phyloP scores from a whole-genome alignment of 2,113 vertebrate species.

The Notothenia rossii region DNA sequence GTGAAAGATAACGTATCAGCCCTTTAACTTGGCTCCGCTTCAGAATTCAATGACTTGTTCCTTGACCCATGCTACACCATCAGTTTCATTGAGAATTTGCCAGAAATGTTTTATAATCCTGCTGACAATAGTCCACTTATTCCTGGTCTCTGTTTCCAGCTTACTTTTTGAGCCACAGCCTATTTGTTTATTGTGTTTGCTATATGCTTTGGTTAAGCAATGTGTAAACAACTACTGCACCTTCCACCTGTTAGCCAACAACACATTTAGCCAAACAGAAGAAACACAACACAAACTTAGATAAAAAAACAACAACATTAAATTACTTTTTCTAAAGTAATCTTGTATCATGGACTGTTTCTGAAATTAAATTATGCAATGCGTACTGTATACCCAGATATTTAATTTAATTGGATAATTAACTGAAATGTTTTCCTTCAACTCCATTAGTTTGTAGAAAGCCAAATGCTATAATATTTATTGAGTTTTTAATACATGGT shows the following conservation, averaged over 20 bases:
- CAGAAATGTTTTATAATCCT: too few species aligned
- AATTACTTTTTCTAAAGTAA: neutral
- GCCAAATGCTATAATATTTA: neutral
- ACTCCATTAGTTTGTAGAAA: neutral
- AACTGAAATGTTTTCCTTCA: neutral
- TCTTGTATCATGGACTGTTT: too few species aligned
- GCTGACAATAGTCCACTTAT: neutral
- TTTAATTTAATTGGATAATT: neutral
- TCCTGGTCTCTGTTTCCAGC: neutral
- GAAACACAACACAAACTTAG: neutral
- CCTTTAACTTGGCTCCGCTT: too few species aligned
- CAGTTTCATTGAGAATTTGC: too few species aligned
- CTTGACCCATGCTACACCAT: too few species aligned
- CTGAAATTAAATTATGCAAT: neutral
- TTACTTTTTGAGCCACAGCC: neutral
- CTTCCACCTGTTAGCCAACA: neutral
- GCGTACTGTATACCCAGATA: neutral
- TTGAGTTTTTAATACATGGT: neutral
- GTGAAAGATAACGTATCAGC: too few species aligned
- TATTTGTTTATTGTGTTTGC: constrained; percentile 23
- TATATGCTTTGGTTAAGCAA: neutral
- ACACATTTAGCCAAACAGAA: neutral
- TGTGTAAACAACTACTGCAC: constrained; percentile 21
- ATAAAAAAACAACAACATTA: too few species aligned
- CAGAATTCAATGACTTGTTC: too few species aligned